Base-by-base conservation (phyloP, 2,113 vertebrate species). In the Oenanthe oenanthe region DNA sequence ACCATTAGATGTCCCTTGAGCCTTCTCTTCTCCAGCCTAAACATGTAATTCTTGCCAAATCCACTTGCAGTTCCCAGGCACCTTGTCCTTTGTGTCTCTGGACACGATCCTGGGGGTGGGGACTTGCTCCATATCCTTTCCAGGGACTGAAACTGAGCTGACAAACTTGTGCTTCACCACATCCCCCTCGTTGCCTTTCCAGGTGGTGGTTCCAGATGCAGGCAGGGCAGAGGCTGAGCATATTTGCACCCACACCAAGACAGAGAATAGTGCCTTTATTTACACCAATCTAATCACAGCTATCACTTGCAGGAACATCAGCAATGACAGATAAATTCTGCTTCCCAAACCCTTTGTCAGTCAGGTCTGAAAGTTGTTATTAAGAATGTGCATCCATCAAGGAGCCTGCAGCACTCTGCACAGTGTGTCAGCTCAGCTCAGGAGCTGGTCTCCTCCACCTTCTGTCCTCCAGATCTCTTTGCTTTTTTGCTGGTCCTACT, bases 141-240 rank as follows among this genome's bases (percentile, higher is more conserved):
- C 31, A 62, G 48, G 11, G 9, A 25, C 31, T 22, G 17, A 50
- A 31, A 22, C 20, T 68, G 38, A 81, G 12, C 28, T 77, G 13
- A 40, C 8, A 43, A 61, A 28, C 9, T 6, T 67, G 89, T 38
- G 4, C 12, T 47, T 62, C 53, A 31, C 6, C 47, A 40, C 12
- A n/a, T 7, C 4, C 29, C n/a, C 17, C 43, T 62, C 0, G 0
- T 8, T 53, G 48, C 13, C 31, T 13, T 85, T 80, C n/a, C 51
- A 42, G 43, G 3, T 50, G 43, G 40, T 34, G 13, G 21, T 38
- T 91, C 20, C 57, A 71, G 18, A 36, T 40, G 8, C 53, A 38
- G 20, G 10, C 9, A 62, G 21, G 8, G 22, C 31, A 0, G 0
- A 57, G 29, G n/a, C 10, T n/a, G 65, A 77, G 10, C 13, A 47